These are phyloP conservation scores for Corythaeola cristata DNA, from an alignment of 2,113 vertebrate species.

Conservation along the genomic window DNA sequence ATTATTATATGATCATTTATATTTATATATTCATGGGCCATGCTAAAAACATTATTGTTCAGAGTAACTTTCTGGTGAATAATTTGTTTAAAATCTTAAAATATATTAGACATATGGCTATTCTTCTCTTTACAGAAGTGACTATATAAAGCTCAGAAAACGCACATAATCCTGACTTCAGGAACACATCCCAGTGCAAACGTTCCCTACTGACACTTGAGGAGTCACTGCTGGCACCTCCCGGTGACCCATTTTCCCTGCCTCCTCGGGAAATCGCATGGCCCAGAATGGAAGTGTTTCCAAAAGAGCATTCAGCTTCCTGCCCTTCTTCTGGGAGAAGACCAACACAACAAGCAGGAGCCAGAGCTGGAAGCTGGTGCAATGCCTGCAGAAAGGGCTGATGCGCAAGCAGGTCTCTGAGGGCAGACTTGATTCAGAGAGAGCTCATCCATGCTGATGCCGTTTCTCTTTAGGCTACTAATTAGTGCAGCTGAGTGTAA, in stretches of 20 bases:
- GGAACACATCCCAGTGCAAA: background rate
- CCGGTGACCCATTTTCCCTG: background rate
- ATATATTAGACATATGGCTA: background rate
- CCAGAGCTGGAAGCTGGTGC: background rate
- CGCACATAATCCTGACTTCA: background rate
- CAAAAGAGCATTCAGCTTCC: background rate
- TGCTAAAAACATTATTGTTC: background rate
- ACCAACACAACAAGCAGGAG: background rate
- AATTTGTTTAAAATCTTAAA: background rate
- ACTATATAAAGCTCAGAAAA: background rate
- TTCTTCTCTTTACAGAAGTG: background rate
- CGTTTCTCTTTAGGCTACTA: background rate
- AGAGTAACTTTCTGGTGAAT: background rate
- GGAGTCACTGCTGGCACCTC: background rate
- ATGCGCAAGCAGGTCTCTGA: background rate
- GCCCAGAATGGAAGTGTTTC: background rate
- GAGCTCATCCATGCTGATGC: background rate
- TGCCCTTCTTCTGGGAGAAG: background rate
- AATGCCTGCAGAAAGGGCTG: background rate
- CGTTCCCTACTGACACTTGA: background rate
- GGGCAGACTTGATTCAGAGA: background rate
- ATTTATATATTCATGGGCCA: background rate
- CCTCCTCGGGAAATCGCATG: rapidly evolving
- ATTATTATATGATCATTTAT: background rate
- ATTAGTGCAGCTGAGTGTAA: background rate